Base-by-base conservation (phyloP, 2,113 vertebrate species). In the Leuciscus idus region DNA sequence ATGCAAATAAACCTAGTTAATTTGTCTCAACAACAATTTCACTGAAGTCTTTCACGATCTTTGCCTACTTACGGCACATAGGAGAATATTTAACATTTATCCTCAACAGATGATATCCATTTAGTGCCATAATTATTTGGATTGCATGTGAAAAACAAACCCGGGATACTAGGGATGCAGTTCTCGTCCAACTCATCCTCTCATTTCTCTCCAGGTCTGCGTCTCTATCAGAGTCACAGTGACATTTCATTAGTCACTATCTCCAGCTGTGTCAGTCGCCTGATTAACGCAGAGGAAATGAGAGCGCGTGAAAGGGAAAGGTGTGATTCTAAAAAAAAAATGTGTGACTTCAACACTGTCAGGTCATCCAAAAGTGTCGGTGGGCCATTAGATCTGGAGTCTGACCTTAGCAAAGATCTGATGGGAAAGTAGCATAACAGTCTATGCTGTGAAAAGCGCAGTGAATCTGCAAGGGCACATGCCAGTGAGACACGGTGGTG, bases 191-290 rank as follows among this genome's bases (percentile, higher is more conserved):
- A 75, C 76, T 75, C 66, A 68, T 26, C 57, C 62, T 61, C 81
- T 77, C 19, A 7, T 61, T 66, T 83, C 46, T 57, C 64, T 89
- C 17, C 46, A 72, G 62, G 57, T 85, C 86, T 86, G 50, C 70
- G 33, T 79, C 85, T 86, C 70, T 48, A 59, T 84, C 78, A 76
- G 80, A 85, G 88, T 87, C 88, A 80, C 46, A 28, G 73, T 87
- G 88, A 89, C 88, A 89, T 89, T 64, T 79, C 74, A 87, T 89
- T 85, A 85, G 88, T 85, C 43, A 33, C 73, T 87, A 81, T 80
- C 72, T 36, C 28, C 78, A 85, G 88, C 73, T 79, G 79, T 79
- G 83, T 85, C 86, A 80, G 46, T 39, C 43, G 21, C 61, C 81
- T 85, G 82, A 89, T 87, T 89, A 89, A 78, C 81, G 76, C 9